A percentile compares a stretch with the other conserved stretches of the same genome.
Evolutionary conservation across 2,113 vertebrate genomes (phyloP).

Genomic region (Malurus elegans): DNA sequence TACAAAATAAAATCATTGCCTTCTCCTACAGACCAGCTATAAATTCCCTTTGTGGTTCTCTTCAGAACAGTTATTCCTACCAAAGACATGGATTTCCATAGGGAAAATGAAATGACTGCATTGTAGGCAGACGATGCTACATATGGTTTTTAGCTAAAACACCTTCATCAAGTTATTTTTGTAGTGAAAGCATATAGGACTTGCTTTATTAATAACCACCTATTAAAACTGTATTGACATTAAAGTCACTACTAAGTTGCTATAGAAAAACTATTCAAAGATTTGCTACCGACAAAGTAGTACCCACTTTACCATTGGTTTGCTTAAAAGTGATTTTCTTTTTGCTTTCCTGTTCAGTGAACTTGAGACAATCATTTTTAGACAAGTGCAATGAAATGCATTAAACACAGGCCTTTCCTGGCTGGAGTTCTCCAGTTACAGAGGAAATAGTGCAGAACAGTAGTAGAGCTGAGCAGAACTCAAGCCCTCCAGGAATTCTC

Average conservation of each 20-base stretch:
- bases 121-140: neutral
- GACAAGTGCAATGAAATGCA: slow-evolving; percentile 15
- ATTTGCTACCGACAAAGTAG: neutral
- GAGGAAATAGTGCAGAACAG: slow-evolving; percentile 41
- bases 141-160: neutral
- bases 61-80: neutral
- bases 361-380: neutral
- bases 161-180: neutral
- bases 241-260: neutral
- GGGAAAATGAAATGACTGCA: neutral
- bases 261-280: neutral
- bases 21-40: neutral
- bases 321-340: slow-evolving; percentile 9
- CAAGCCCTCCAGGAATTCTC: slow-evolving; percentile 13
- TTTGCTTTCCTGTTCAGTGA: slow-evolving; percentile 32
- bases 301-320: neutral
- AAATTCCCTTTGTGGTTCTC: neutral
- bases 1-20: neutral
- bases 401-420: neutral
- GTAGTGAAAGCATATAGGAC: neutral
- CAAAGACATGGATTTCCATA: neutral
- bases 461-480: neutral
- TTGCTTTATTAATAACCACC: neutral
- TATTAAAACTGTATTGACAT: neutral
- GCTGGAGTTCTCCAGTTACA: neutral